These are phyloP conservation scores for Laupala kohalensis DNA, from an alignment of 1,140 invertebrate genomes.

Conservation along the genomic window DNA sequence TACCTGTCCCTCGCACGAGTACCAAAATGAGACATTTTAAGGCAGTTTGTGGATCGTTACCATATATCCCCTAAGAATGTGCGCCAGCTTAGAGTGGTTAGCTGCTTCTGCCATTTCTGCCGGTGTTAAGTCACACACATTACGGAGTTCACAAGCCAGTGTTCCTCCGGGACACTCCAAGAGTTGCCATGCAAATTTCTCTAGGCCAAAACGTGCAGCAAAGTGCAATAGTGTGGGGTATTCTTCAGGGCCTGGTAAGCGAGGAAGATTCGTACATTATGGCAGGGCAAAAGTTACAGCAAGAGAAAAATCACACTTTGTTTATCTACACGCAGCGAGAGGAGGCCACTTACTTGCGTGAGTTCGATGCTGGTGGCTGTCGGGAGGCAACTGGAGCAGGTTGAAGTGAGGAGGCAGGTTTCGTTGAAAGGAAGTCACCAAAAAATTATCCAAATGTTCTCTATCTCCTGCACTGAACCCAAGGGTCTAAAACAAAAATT, in stretches of 20 bases:
- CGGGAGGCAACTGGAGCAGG: slow-evolving; percentile 39
- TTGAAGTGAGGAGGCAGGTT: slow-evolving; percentile 70
- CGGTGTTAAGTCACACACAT: slow-evolving; percentile 62
- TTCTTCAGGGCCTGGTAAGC: slow-evolving; percentile 53
- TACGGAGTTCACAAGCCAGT: slow-evolving; percentile 60
- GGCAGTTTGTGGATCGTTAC: slow-evolving; percentile 28
- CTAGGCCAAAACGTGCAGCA: slow-evolving; percentile 69
- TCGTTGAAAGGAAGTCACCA: slow-evolving; percentile 64
- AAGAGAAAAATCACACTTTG: neutral
- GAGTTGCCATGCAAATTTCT: slow-evolving; percentile 65
- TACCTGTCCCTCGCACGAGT: neutral
- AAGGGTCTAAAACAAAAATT: slow-evolving; percentile 41
- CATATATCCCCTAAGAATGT: slow-evolving; percentile 60
- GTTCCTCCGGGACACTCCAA: slow-evolving; percentile 73
- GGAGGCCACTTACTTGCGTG: slow-evolving; percentile 28
- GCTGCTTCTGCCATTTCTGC: slow-evolving; percentile 63
- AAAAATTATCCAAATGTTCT: slow-evolving; percentile 66
- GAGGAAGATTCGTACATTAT: neutral
- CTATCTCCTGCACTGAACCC: slow-evolving; percentile 60
- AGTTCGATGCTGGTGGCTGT: slow-evolving; percentile 24
- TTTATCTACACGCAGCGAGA: neutral
- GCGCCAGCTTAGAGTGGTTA: slow-evolving; percentile 52
- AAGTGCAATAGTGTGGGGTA: slow-evolving; percentile 80
- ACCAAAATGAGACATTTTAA: neutral
- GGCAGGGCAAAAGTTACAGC: neutral